These are phyloP conservation scores for Drosophila erecta DNA, from an alignment of 1,140 invertebrate genomes.

Conservation along the genomic window DNA sequence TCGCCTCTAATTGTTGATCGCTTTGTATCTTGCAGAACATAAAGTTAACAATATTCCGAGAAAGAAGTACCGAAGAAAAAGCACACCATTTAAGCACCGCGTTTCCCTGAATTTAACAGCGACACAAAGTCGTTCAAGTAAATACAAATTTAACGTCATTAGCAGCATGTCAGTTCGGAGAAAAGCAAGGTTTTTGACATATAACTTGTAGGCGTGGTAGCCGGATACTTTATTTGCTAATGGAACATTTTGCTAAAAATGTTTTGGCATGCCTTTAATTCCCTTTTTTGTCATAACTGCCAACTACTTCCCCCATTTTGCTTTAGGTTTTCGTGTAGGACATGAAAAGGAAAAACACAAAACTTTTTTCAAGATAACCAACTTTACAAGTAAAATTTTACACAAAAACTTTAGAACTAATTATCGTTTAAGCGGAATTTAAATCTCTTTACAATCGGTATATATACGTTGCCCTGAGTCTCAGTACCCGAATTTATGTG, in stretches of 20 bases:
- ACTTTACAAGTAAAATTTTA: neutral
- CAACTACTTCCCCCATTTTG: neutral
- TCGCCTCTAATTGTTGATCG: neutral
- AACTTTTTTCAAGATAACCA: slow-evolving; percentile 10
- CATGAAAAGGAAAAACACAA: neutral
- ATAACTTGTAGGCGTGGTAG: neutral
- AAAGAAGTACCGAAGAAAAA: neutral
- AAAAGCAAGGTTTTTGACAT: neutral
- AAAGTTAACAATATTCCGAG: neutral
- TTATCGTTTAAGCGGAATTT: neutral
- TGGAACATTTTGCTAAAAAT: neutral
- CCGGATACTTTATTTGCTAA: slow-evolving; percentile 3
- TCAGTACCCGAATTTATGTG: neutral
- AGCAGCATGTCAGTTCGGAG: neutral
- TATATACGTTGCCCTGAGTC: too few species aligned
- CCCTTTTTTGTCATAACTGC: neutral
- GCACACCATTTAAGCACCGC: neutral
- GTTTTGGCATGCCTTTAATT: neutral
- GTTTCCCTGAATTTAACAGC: neutral
- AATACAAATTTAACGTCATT: neutral
- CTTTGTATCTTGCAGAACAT: neutral
- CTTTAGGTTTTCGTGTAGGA: neutral
- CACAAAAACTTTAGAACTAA: neutral
- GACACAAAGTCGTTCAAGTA: neutral
- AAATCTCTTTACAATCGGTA: too few species aligned